Conservation (phyloP, 2,113 vertebrate species). For the Bettongia penicillata region DNA sequence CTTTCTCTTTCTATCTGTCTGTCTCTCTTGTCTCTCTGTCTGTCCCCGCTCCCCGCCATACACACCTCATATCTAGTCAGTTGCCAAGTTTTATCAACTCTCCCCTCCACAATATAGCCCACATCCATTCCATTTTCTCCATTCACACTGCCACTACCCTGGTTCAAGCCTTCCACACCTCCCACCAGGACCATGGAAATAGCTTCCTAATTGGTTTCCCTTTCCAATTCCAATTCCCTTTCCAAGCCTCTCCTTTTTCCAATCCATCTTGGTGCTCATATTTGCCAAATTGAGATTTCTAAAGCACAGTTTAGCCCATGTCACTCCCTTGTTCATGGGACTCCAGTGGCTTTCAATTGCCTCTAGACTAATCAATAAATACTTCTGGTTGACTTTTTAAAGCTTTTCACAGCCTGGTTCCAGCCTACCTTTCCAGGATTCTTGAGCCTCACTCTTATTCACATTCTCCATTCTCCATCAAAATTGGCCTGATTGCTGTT, state of each 20-base stretch:
- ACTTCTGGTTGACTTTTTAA: not conserved
- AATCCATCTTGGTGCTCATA: not conserved
- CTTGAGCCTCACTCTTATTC: not conserved
- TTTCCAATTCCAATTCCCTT: not conserved
- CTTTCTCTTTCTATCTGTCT: not conserved
- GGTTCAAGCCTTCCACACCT: no score
- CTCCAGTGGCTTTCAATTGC: not conserved
- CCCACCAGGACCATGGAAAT: not conserved
- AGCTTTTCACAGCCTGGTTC: not conserved
- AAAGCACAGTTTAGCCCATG: not conserved
- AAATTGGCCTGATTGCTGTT: not conserved
- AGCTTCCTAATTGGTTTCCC: not conserved
- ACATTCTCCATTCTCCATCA: not conserved
- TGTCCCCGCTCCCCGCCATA: not conserved
- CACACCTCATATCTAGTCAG: not conserved
- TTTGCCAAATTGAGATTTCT: not conserved
- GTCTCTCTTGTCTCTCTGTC: not conserved
- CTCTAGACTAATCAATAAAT: not conserved
- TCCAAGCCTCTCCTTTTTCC: not conserved
- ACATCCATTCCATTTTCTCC: no score
- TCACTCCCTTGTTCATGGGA: not conserved
- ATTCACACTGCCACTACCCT: no score
- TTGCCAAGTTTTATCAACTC: no score
- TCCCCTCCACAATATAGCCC: no score
- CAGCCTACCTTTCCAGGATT: not conserved